phyloP scores from a whole-genome alignment of 2,113 vertebrate genomes.

The Oncorhynchus kisutch region DNA sequence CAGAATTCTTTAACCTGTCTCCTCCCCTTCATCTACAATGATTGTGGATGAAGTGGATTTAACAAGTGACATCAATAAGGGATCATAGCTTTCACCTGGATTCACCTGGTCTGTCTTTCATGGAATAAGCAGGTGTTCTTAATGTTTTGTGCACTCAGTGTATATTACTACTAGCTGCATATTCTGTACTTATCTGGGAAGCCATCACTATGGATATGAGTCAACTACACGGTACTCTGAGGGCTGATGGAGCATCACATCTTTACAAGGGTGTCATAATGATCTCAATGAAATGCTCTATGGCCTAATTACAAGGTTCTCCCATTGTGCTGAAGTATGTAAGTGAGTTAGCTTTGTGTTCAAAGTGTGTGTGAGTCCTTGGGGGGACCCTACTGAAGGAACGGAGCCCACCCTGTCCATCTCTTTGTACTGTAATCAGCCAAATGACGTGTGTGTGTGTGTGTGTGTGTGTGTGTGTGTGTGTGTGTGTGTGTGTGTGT shows the following conservation, averaged over 20 bases:
- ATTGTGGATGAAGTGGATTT: too few species aligned
- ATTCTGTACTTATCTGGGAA: not conserved
- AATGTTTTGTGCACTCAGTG: too few species aligned
- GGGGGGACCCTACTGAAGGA: not conserved
- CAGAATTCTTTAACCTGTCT: too few species aligned
- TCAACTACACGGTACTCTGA: slow-evolving; percentile 21
- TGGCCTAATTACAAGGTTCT: slow-evolving; percentile 63
- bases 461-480: not conserved
- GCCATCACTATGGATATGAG: not conserved
- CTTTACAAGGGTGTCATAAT: slow-evolving; percentile 62
- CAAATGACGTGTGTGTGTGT: slow-evolving; percentile 11
- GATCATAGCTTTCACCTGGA: too few species aligned
- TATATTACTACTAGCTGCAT: not conserved
- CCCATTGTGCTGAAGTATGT: slow-evolving; percentile 37
- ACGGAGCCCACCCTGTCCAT: slow-evolving; percentile 17
- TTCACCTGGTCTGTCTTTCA: too few species aligned
- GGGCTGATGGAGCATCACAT: slow-evolving; percentile 67
- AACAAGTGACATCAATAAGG: too few species aligned
- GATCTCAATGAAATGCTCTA: slow-evolving; percentile 63
- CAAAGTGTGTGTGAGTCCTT: not conserved
- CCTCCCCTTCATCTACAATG: too few species aligned
- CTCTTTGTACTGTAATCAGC: slow-evolving; percentile 46
- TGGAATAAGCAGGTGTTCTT: too few species aligned
- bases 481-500: too few species aligned
- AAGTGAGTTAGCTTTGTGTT: slow-evolving; percentile 41